phyloP scores from a whole-genome alignment of 2,113 vertebrate genomes.

The Thermophis baileyi region DNA sequence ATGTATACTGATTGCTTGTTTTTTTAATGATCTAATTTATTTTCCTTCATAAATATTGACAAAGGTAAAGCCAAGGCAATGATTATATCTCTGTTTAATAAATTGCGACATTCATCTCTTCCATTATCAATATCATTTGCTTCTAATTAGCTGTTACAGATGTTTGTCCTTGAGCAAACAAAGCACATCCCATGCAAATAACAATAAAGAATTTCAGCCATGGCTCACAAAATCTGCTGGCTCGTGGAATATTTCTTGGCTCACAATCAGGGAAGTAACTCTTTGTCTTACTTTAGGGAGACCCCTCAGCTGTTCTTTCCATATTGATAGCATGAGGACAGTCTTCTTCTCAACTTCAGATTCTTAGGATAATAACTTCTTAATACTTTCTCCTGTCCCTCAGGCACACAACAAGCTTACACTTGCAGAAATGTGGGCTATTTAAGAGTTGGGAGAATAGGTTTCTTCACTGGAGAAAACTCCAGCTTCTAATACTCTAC shows the following conservation, averaged over 20 bases:
- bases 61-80: slow-evolving; percentile 50
- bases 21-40: slow-evolving; percentile 49
- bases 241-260: neutral
- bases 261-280: neutral
- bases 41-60: slow-evolving; percentile 59
- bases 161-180: slow-evolving; percentile 56
- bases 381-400: neutral
- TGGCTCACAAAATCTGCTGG: neutral
- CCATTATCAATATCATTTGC: slow-evolving; percentile 51
- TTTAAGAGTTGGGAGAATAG: neutral
- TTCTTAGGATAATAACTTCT: neutral
- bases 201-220: neutral
- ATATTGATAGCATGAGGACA: neutral
- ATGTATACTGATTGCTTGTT: slow-evolving; percentile 25
- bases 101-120: slow-evolving; percentile 46
- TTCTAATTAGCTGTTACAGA: slow-evolving; percentile 41
- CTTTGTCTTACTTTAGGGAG: neutral
- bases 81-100: slow-evolving; percentile 61
- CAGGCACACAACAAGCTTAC: neutral
- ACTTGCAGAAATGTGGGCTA: neutral
- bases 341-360: neutral
- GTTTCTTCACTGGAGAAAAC: neutral
- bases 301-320: neutral
- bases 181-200: neutral
- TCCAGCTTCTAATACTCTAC: neutral